Percentiles rank a stretch among this genome's conserved stretches.
Conservation (phyloP, 1,140 invertebrate genomes). For the Ceratina australensis region DNA sequence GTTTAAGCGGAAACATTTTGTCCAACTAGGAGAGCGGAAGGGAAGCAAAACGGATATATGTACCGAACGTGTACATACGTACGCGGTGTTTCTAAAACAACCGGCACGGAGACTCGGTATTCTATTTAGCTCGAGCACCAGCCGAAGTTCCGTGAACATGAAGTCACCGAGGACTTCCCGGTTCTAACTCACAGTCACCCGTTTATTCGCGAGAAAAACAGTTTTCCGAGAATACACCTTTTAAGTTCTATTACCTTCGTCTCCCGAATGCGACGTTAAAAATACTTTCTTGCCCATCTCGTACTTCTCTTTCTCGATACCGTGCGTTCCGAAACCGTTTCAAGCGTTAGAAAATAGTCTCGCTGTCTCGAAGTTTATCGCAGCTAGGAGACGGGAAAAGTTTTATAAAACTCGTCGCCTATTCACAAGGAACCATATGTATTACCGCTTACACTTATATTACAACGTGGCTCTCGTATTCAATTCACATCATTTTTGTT, state of each 20-base stretch:
- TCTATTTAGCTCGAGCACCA: conserved; percentile 2
- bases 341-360: background rate
- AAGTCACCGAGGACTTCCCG: background rate
- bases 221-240: conserved; percentile 8
- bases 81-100: conserved; percentile 13
- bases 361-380: background rate
- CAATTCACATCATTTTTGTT: too few relatives aligned
- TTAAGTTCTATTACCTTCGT: background rate
- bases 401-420: background rate
- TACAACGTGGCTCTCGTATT: too few relatives aligned
- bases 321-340: background rate
- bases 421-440: too few relatives aligned
- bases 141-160: background rate
- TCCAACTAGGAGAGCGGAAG: background rate
- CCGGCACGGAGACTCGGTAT: background rate
- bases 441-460: too few relatives aligned
- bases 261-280: conserved; percentile 16
- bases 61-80: background rate
- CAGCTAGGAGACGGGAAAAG: background rate
- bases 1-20: conserved; percentile 35
- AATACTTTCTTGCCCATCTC: background rate
- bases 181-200: conserved; percentile 4
- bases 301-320: background rate
- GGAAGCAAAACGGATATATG: background rate
- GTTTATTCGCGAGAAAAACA: background rate